Conservation (phyloP, 2,888 invertebrate species). For the Nemapogon koenigi region DNA sequence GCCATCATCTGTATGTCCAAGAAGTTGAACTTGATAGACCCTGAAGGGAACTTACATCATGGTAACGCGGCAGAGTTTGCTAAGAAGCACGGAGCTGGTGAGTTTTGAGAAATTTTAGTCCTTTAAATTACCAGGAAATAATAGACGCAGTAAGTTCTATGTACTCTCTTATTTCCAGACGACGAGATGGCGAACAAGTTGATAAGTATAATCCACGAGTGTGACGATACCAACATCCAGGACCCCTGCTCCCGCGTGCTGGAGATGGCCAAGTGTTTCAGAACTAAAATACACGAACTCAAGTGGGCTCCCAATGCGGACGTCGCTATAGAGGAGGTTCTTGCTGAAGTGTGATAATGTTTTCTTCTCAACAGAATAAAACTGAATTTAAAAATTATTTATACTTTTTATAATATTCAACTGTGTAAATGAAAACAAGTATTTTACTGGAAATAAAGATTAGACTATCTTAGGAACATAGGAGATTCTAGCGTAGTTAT, state of each 20-base stretch:
- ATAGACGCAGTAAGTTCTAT: slow-evolving; percentile 3
- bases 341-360: slow-evolving; percentile 11
- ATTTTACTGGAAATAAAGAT: too few species aligned
- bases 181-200: slow-evolving; percentile 30
- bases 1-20: slow-evolving; percentile 37
- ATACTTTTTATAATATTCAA: too few species aligned
- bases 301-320: slow-evolving; percentile 36
- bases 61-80: slow-evolving; percentile 33
- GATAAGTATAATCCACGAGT: slow-evolving; percentile 28
- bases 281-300: slow-evolving; percentile 32
- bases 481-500: too few species aligned
- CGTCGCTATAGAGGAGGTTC: slow-evolving; percentile 12
- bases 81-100: slow-evolving; percentile 32
- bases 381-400: too few species aligned
- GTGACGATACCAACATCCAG: slow-evolving; percentile 19
- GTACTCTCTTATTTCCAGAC: slow-evolving; percentile 21
- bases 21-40: slow-evolving; percentile 29
- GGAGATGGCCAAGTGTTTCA: slow-evolving; percentile 33
- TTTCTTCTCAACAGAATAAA: too few species aligned
- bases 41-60: slow-evolving; percentile 28
- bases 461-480: too few species aligned
- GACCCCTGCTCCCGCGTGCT: slow-evolving; percentile 27
- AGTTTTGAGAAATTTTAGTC: background rate
- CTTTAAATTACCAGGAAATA: background rate
- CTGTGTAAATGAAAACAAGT: too few species aligned